Percentiles rank a stretch among this genome's conserved stretches.
Evolutionary conservation across 2,797 vertebrate genomes (phyloP).

Genomic region (Gymnothorax reevesii): DNA sequence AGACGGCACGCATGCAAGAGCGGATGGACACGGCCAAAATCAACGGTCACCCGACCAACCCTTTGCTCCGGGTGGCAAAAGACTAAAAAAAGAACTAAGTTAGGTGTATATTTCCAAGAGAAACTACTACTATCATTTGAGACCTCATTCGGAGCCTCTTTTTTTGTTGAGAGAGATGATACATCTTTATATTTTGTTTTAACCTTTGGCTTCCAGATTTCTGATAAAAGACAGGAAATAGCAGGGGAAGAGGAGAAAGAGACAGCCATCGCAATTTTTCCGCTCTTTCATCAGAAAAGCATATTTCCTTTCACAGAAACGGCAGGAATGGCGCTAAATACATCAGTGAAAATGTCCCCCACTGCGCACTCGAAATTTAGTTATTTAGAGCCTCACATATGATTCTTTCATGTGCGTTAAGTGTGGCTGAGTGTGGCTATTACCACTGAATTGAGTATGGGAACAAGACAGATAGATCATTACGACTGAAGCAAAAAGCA

Average conservation of each 20-base stretch:
- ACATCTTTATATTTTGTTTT: slow-evolving; percentile 56
- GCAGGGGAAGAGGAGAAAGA: slow-evolving; percentile 48
- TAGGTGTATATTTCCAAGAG: neutral
- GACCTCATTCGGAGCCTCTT: neutral
- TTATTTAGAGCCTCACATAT: neutral
- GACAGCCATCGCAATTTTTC: slow-evolving; percentile 51
- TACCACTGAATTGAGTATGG: neutral
- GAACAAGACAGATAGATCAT: neutral
- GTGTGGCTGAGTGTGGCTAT: neutral
- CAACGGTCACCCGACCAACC: too few species aligned
- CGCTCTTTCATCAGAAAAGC: slow-evolving; percentile 27
- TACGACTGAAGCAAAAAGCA: neutral
- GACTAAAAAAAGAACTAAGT: too few species aligned
- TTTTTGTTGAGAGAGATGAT: neutral
- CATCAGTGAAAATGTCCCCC: slow-evolving; percentile 63
- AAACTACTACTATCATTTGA: neutral
- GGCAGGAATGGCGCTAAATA: slow-evolving; percentile 52
- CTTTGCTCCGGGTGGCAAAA: too few species aligned
- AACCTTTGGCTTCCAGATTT: slow-evolving; percentile 67
- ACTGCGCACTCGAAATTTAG: slow-evolving; percentile 6
- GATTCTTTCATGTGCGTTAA: neutral
- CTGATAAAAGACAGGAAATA: slow-evolving; percentile 69
- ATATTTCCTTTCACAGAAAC: slow-evolving; percentile 59
- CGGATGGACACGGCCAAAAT: too few species aligned
- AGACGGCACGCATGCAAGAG: too few species aligned